These are phyloP conservation scores for Ceyx erithaca DNA, from an alignment of 2,797 vertebrate species.

Conservation along the genomic window DNA sequence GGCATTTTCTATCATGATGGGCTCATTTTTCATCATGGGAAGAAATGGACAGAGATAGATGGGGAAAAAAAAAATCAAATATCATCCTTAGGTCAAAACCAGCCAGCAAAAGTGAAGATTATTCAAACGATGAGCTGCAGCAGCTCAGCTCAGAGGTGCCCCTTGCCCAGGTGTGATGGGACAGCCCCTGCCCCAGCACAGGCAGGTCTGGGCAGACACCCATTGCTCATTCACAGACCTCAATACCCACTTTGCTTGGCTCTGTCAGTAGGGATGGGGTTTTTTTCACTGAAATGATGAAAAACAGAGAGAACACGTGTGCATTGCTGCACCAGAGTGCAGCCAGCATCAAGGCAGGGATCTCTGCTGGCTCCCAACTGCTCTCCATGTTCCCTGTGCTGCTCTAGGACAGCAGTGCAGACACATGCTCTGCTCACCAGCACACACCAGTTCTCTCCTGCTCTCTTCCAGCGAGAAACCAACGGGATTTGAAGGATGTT, in stretches of 20 bases:
- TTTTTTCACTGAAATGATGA: accelerated
- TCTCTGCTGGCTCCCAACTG: background rate
- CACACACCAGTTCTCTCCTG: accelerated
- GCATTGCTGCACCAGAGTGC: background rate
- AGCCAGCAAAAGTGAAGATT: background rate
- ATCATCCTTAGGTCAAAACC: background rate
- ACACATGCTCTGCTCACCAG: accelerated
- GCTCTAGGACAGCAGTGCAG: accelerated
- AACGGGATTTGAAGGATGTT: background rate
- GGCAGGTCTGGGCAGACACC: too few species aligned
- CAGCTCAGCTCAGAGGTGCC: background rate
- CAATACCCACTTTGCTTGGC: background rate
- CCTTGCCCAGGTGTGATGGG: background rate
- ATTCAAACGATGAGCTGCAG: background rate
- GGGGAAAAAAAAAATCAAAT: background rate
- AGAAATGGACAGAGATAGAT: background rate
- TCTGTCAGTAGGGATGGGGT: accelerated
- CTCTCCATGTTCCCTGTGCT: background rate
- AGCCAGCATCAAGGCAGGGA: background rate
- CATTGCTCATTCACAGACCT: background rate
- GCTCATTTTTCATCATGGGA: background rate
- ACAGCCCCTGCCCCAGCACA: background rate
- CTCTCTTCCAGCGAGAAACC: background rate
- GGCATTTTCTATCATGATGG: background rate
- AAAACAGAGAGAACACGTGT: accelerated